phyloP scores from a whole-genome alignment of 2,888 invertebrate species.

The Plemyria rubiginata region DNA sequence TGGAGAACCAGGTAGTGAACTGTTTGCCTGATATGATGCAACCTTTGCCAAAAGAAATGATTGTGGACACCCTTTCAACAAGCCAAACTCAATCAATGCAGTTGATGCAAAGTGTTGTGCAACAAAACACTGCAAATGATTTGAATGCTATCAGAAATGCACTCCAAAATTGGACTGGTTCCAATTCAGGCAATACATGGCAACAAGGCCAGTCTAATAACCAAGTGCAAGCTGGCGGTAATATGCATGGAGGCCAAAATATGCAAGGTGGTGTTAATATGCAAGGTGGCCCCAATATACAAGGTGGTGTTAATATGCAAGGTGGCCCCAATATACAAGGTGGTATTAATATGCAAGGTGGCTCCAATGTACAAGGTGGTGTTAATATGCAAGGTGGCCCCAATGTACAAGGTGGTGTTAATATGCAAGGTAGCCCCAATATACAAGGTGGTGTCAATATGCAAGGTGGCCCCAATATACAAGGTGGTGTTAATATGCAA shows the following conservation, averaged over 20 bases:
- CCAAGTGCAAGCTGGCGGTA: constrained; percentile 3
- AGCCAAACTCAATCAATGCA: constrained; percentile 22
- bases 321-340: constrained; percentile 8
- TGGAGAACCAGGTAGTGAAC: neutral
- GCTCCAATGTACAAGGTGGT: constrained; percentile 12
- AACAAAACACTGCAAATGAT: constrained; percentile 17
- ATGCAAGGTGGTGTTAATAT: constrained; percentile 19
- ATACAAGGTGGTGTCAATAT: constrained; percentile 15
- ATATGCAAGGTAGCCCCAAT: constrained; percentile 16
- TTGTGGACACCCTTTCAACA: constrained; percentile 14
- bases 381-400: constrained; percentile 15
- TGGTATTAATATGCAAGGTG: constrained; percentile 15
- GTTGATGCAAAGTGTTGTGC: constrained; percentile 19
- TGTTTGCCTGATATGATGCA: neutral
- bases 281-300: constrained; percentile 10
- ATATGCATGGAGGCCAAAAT: constrained; percentile 16
- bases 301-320: constrained; percentile 7
- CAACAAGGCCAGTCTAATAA: constrained; percentile 11
- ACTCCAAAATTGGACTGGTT: constrained; percentile 11
- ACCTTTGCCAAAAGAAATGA: neutral
- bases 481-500: constrained; percentile 12
- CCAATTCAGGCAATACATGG: constrained; percentile 7
- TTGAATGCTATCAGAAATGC: constrained; percentile 4
- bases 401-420: constrained; percentile 7
- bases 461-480: constrained; percentile 15